Evolutionary conservation across 2,888 invertebrate genomes (phyloP), one percentile per base, ranked within the genome.

Genomic region (Dorcus hopei): DNA sequence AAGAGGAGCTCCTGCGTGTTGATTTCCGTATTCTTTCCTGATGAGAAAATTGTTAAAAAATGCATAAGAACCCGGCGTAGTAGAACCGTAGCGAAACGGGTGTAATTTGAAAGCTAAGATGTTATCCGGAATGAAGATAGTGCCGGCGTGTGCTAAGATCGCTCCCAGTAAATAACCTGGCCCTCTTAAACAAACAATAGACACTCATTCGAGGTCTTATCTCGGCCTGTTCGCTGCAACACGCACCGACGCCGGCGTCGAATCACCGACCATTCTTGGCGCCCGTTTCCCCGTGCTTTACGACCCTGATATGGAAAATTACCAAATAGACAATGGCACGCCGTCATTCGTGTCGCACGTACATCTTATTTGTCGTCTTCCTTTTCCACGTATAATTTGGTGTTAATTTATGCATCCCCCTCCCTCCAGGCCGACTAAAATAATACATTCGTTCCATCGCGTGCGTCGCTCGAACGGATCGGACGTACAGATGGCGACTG

Each of bases 381-480:
- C 65, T 68, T 66, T 66, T 68, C 67, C 69, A 67, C 72, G 70
- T 73, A 72, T 75, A 74, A 73, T 73, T 71, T 70, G 71, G 73
- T 71, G 73, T 69, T 74, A 74, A 75, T 74, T 73, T 73, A 74
- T 74, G 71, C 72, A 69, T 67, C 68, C 68, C 65, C 63, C 67
- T 66, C 74, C 74, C 73, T 72, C 72, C 73, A 39, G 26, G 45
- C 19, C 16, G 2, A 14, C 11, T 16, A 11, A 42, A 14, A 14
- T 42, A 42, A 11, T 42, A 33, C 42, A 14, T 42, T 16, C 42
- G 42, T 16, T 11, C 19, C 45, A 45, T 45, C 45, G 45, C 45
- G 45, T 45, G 45, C 45, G 16, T 23, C 14, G 26, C 26, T 1
- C 26, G 26, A 33, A 9, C 19, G 45, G 45, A 61, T 61, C 56